Evolutionary conservation across 2,888 invertebrate genomes (phyloP).

Genomic region (Camponotus fellah): DNA sequence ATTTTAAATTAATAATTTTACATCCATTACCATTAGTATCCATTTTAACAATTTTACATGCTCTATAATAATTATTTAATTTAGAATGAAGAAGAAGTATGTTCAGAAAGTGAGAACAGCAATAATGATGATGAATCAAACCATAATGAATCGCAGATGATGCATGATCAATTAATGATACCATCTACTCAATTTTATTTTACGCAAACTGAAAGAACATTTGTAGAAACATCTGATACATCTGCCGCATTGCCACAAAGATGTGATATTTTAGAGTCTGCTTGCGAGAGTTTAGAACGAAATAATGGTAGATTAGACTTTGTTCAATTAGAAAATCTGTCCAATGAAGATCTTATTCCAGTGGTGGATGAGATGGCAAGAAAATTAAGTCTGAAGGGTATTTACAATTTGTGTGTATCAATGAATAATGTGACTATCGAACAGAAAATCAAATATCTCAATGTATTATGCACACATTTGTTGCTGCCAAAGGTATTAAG

Average conservation of each 20-base stretch:
- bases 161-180: conserved; percentile 12
- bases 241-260: conserved; percentile 34
- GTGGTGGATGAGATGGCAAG: conserved; percentile 69
- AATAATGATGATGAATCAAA: neutral
- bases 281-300: conserved; percentile 75
- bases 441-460: conserved; percentile 74
- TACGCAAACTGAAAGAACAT: conserved; percentile 45
- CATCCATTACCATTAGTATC: neutral
- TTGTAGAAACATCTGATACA: neutral
- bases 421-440: conserved; percentile 74
- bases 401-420: conserved; percentile 76
- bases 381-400: conserved; percentile 74
- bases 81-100: conserved; percentile 38
- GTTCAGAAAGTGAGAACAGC: conserved; percentile 21
- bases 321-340: conserved; percentile 71
- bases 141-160: conserved; percentile 1
- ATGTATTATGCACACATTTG: conserved; percentile 74
- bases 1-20: neutral
- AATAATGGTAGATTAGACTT: conserved; percentile 71
- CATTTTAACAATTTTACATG: neutral
- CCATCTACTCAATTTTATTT: conserved; percentile 73
- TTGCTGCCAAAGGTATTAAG: conserved; percentile 76
- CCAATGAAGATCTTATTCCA: conserved; percentile 70
- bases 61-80: neutral
- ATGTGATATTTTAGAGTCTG: conserved; percentile 71